Evolutionary conservation across 2,888 invertebrate genomes (phyloP).

Genomic region (Drosophila nigritarsus): DNA sequence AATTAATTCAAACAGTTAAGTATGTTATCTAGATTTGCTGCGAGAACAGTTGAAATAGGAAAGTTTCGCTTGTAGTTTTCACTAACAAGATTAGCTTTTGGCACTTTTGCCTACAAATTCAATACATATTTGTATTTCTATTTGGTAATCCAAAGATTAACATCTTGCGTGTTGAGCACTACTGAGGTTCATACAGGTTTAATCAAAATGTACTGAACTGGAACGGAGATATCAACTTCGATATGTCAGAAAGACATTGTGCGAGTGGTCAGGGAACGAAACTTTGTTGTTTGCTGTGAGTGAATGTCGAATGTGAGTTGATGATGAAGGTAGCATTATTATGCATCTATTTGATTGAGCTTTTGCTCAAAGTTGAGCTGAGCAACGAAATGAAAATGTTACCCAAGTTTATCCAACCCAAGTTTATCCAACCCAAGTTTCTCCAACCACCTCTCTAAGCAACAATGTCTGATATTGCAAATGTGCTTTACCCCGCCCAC

Average conservation of each 20-base stretch:
- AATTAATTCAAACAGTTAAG: background rate
- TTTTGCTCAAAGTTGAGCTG: slow-evolving; percentile 25
- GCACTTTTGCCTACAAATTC: background rate
- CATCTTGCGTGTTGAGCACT: slow-evolving; percentile 5
- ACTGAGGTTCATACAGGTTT: background rate
- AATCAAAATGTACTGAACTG: slow-evolving; percentile 12
- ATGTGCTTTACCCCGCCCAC: background rate
- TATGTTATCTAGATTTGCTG: background rate
- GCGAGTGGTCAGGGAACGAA: slow-evolving; percentile 31
- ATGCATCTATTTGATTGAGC: slow-evolving; percentile 53
- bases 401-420: slow-evolving; percentile 13
- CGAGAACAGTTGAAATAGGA: background rate
- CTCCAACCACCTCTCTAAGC: slow-evolving; percentile 1
- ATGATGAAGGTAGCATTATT: slow-evolving; percentile 48
- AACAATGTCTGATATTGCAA: slow-evolving; percentile 36
- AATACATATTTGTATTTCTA: background rate
- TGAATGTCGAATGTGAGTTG: slow-evolving; percentile 19
- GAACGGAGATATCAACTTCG: slow-evolving; percentile 6
- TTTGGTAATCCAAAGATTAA: background rate
- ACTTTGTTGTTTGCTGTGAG: slow-evolving; percentile 26
- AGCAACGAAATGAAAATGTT: slow-evolving; percentile 38
- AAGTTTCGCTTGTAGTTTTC: background rate
- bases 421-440: slow-evolving; percentile 2
- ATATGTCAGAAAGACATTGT: slow-evolving; percentile 14
- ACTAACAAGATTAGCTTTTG: background rate